Evolutionary conservation across 53 echinoderm and acorn worm species (phyloP).

Genomic region (Patiria pectinifera): DNA sequence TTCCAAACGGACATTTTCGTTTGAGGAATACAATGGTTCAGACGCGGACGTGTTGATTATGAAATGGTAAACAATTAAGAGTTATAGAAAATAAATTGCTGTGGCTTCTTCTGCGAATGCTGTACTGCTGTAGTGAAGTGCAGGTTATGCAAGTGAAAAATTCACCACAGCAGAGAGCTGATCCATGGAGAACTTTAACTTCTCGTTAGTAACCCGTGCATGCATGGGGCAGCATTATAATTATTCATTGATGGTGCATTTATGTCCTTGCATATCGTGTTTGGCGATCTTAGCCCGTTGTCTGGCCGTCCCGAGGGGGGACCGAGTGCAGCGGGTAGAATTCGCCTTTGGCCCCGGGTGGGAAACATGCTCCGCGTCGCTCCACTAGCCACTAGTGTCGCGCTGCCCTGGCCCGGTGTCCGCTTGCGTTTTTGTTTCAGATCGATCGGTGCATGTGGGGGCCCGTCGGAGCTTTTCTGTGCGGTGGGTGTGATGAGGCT

Average conservation of each 20-base stretch:
- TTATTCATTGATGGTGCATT: conserved; percentile 66
- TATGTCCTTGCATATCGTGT: conserved; percentile 64
- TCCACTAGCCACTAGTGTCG: conserved; percentile 8
- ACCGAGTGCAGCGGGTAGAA: conserved; percentile 46
- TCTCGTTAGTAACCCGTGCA: conserved; percentile 33
- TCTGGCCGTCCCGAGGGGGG: conserved; percentile 56
- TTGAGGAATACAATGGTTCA: too few species aligned
- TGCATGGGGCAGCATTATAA: conserved; percentile 43
- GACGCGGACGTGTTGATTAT: too few species aligned
- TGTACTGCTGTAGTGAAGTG: conserved; percentile 4
- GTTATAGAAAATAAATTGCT: too few species aligned
- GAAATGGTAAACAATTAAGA: too few species aligned
- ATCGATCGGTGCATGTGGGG: conserved; percentile 39
- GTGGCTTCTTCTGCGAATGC: not conserved
- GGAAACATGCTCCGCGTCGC: conserved; percentile 51
- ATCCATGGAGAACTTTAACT: not conserved
- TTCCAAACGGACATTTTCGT: too few species aligned
- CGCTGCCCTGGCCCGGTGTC: conserved; percentile 13
- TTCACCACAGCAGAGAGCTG: not conserved
- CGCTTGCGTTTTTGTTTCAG: conserved; percentile 61
- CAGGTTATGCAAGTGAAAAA: not conserved
- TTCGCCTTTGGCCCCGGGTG: conserved; percentile 64
- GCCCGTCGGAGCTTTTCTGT: not conserved
- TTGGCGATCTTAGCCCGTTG: conserved; percentile 62
- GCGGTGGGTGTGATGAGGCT: not conserved